These are phyloP conservation scores for Siniperca chuatsi DNA, from an alignment of 2,113 vertebrate species.

Conservation along the genomic window DNA sequence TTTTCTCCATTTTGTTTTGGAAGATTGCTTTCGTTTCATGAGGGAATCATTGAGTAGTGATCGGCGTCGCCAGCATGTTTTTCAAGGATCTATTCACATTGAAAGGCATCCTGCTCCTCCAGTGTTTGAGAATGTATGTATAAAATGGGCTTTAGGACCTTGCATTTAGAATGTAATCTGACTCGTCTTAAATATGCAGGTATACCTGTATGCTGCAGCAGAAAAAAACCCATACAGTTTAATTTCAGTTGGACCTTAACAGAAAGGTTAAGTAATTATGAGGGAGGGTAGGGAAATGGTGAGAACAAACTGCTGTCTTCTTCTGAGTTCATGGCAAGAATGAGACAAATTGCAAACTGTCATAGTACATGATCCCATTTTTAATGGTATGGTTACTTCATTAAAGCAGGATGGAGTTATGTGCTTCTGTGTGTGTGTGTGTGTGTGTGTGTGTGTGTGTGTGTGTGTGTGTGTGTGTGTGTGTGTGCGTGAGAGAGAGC, in stretches of 20 bases:
- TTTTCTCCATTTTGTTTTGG: background rate
- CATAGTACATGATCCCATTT: slow-evolving; percentile 42
- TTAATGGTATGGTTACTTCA: slow-evolving; percentile 34
- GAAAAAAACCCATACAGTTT: background rate
- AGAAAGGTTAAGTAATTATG: slow-evolving; percentile 15
- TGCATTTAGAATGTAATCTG: background rate
- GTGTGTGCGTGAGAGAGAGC: background rate
- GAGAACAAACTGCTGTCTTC: slow-evolving; percentile 2
- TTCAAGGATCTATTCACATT: background rate
- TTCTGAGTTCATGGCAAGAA: slow-evolving; percentile 28
- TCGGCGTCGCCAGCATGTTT: background rate
- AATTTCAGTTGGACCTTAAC: slow-evolving; percentile 2
- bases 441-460: background rate
- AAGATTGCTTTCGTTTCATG: background rate
- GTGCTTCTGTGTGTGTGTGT: background rate
- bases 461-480: background rate
- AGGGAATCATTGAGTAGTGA: no score
- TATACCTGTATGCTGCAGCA: background rate
- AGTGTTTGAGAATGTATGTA: background rate
- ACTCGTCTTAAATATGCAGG: background rate
- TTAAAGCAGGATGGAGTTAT: background rate
- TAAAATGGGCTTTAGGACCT: no score
- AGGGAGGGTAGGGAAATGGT: background rate
- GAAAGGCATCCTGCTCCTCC: background rate
- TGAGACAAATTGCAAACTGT: slow-evolving; percentile 39